Percentiles rank a stretch among this genome's conserved stretches.
These are phyloP conservation scores for Chaetura pelagica DNA, from an alignment of 2,113 vertebrate species.

Conservation along the genomic window DNA sequence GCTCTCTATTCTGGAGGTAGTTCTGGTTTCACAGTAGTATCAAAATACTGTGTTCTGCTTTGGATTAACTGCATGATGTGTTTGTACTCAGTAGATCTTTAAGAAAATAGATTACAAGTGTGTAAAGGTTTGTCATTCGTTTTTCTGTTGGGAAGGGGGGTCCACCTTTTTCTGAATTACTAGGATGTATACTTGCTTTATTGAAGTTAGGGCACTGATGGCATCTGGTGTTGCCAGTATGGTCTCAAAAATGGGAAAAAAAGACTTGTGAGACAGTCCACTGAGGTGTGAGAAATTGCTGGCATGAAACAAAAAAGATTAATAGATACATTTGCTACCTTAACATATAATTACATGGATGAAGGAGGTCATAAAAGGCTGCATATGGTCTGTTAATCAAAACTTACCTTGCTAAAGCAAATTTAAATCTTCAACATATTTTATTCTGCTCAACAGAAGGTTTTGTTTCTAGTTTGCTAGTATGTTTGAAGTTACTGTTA, in stretches of 20 bases:
- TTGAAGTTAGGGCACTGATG: not conserved
- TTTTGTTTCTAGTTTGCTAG: not conserved
- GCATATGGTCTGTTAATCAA: not conserved
- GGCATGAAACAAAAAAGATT: not conserved
- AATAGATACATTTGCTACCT: not conserved
- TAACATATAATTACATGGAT: not conserved
- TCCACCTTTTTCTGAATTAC: rapidly evolving
- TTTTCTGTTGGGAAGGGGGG: not conserved
- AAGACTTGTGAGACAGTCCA: rapidly evolving
- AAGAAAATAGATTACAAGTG: not conserved
- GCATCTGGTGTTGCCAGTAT: not conserved
- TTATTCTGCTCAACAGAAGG: not conserved
- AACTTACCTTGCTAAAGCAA: not conserved
- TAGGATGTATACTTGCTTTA: not conserved
- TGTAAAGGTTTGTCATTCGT: not conserved
- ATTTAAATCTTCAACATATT: not conserved
- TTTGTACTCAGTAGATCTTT: not conserved
- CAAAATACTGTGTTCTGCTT: not conserved
- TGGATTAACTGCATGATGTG: not conserved
- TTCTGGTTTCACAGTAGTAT: not conserved
- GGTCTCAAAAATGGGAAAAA: not conserved
- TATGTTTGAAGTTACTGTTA: not conserved
- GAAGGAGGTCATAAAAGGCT: not conserved
- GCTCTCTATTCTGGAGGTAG: not conserved
- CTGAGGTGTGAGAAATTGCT: not conserved